Base-by-base conservation (phyloP, 2,888 invertebrate species). In the Caenorhabditis afra region DNA sequence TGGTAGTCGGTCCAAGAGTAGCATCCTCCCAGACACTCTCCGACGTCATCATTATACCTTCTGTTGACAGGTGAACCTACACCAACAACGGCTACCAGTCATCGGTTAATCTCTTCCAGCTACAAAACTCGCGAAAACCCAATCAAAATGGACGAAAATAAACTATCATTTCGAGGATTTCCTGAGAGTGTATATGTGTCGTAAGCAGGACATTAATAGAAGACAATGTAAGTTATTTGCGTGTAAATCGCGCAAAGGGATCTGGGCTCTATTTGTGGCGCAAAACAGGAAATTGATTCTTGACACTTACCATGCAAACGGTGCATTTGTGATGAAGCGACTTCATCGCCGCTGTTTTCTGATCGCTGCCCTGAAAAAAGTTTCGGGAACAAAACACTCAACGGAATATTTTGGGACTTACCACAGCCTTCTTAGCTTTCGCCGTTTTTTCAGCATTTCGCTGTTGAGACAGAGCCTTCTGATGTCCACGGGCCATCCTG, bases 401-500 rank as follows among this genome's bases (percentile, higher is more conserved):
- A 14, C 14, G 47, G 1, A 35, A 41, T 37, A 8, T 18, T 10
- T 39, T 23, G 1, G 0, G 3, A 49, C 29, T 47, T 18, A 66
- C 66, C 45, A 79, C 79, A 4, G 61, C 68, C 16, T 79, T 79
- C 39, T 79, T 79, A 11, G 64, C 64, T 35, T 79, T 75, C 7
- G 74, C 74, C n/a, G 41, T 44, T 49, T 79, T 79, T 55, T 80
- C 73, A 52, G 80, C 80, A 44, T 80, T 80, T 52, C 68, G 53
- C 57, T 80, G 80, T 50, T 99, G 98, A 14, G 97, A 97, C 92
- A 98, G 97, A 70, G 96, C 93, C 92, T 99, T 99, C 91, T 99
- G 98, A 90, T 98, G 98, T 90, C 98, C 98, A 87, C 99, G 94
- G 90, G 99, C 98, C 99, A 99, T 99, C 12, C 57, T 67, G 57